These are phyloP conservation scores for Diarsia mendica DNA, from an alignment of 2,888 invertebrate genomes.

Conservation along the genomic window DNA sequence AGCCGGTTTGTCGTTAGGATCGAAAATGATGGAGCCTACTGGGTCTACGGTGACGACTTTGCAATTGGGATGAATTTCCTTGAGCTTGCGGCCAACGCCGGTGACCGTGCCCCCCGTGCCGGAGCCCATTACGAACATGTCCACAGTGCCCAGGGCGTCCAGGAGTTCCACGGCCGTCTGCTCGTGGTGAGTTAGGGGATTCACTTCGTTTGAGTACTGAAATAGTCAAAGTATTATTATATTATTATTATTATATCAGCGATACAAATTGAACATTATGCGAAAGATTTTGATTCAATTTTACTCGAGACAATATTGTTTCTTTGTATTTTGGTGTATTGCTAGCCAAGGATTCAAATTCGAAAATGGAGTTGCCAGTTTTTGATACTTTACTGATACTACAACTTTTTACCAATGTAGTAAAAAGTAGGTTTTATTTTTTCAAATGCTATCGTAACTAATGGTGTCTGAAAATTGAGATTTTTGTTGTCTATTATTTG, in stretches of 20 bases:
- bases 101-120: conserved; percentile 98
- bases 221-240: too few species aligned
- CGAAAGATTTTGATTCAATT: not conserved
- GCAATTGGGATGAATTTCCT: conserved; percentile 94
- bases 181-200: conserved; percentile 98
- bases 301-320: too few species aligned
- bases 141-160: conserved; percentile 92
- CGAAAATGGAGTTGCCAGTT: not conserved
- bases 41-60: conserved; percentile 96
- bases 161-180: conserved; percentile 97
- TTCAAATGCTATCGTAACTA: not conserved
- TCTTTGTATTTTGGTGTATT: not conserved
- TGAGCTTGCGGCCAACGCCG: conserved; percentile 96
- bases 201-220: conserved; percentile 96
- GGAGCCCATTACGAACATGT: conserved; percentile 95
- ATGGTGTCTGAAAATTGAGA: not conserved
- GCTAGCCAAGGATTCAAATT: not conserved
- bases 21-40: conserved; percentile 91
- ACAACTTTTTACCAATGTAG: not conserved
- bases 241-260: too few species aligned
- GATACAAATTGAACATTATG: not conserved
- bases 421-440: too few species aligned
- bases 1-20: conserved; percentile 89
- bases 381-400: not conserved
- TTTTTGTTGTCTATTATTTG: not conserved